phyloP scores from a whole-genome alignment of 1,140 invertebrate genomes.

The Lanistes nyassanus region DNA sequence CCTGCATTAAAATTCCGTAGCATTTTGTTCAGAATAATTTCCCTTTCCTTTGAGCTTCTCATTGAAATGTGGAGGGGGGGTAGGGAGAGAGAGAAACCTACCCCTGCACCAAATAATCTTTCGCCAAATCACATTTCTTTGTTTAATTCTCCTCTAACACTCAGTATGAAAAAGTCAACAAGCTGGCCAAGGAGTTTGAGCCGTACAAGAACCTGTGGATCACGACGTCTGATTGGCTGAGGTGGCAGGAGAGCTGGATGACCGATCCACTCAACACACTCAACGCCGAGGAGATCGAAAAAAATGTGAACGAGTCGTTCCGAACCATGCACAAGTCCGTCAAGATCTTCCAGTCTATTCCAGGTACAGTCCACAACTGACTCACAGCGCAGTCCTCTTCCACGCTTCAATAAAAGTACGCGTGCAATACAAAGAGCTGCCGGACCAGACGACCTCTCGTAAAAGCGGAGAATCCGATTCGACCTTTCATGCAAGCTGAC shows the following conservation, averaged over 20 bases:
- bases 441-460: too few relatives aligned
- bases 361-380: slow-evolving; percentile 55
- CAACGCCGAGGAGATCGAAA: slow-evolving; percentile 77
- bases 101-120: background rate
- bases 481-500: too few relatives aligned
- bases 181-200: slow-evolving; percentile 81
- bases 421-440: too few relatives aligned
- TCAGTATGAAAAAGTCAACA: slow-evolving; percentile 74
- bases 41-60: too few relatives aligned
- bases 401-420: too few relatives aligned
- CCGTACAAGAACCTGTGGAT: slow-evolving; percentile 83
- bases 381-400: too few relatives aligned
- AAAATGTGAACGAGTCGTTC: slow-evolving; percentile 74
- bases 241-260: slow-evolving; percentile 78
- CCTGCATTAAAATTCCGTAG: too few relatives aligned
- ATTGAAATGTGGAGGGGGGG: too few relatives aligned
- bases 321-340: slow-evolving; percentile 76
- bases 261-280: slow-evolving; percentile 78
- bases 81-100: too few relatives aligned
- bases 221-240: slow-evolving; percentile 80
- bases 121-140: slow-evolving; percentile 11
- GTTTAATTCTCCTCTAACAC: slow-evolving; percentile 47
- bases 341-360: slow-evolving; percentile 75
- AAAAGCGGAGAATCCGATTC: too few relatives aligned
- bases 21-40: too few relatives aligned